phyloP scores from a whole-genome alignment of 2,113 vertebrate genomes.

The Vicugna pacos region DNA sequence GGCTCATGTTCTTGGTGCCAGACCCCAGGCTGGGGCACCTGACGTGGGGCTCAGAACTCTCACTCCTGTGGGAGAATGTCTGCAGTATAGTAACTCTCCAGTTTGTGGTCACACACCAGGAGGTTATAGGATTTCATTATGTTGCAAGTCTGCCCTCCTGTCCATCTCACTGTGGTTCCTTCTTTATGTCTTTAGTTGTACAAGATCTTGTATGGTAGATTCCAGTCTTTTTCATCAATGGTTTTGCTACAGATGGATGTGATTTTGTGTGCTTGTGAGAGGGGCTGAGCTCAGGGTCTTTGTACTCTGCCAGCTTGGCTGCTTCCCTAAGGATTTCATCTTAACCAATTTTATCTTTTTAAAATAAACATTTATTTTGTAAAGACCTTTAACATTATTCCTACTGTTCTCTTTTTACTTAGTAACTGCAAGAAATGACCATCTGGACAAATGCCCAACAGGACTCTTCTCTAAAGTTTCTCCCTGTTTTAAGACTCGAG shows the following conservation, averaged over 20 bases:
- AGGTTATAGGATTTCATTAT: not conserved
- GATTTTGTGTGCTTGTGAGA: too few species aligned
- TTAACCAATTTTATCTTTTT: not conserved
- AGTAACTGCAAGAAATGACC: not conserved
- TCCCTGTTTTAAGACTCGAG: not conserved
- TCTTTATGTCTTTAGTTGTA: too few species aligned
- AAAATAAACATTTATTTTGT: not conserved
- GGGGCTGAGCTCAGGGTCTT: too few species aligned
- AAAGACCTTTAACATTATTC: not conserved
- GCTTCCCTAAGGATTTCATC: not conserved
- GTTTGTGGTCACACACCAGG: not conserved
- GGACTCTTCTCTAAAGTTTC: not conserved
- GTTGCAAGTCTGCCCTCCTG: not conserved
- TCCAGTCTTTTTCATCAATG: too few species aligned
- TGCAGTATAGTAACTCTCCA: too few species aligned
- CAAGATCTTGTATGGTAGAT: too few species aligned
- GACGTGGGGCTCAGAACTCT: too few species aligned
- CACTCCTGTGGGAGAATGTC: too few species aligned
- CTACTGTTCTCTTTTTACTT: not conserved
- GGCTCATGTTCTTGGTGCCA: not conserved
- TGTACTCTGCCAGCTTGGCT: too few species aligned
- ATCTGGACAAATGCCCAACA: not conserved
- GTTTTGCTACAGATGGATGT: too few species aligned
- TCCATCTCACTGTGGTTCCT: not conserved
- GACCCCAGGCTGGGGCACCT: not conserved